phyloP scores from a whole-genome alignment of 1,140 invertebrate genomes.

The Polyergus mexicanus region DNA sequence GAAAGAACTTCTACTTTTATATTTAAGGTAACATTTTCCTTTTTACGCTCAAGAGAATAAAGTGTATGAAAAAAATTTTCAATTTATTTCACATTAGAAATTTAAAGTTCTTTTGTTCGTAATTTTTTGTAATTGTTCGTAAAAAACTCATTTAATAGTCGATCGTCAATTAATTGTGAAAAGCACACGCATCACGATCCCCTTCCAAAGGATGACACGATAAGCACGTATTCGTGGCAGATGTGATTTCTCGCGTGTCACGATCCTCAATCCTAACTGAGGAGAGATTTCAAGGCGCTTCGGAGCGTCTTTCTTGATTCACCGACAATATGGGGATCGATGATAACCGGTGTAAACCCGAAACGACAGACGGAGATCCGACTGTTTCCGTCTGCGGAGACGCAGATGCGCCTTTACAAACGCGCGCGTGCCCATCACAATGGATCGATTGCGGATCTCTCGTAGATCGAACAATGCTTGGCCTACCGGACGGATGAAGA shows the following conservation, averaged over 20 bases:
- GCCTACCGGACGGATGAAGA: slow-evolving; percentile 6
- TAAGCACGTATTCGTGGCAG: slow-evolving; percentile 52
- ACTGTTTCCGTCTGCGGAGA: slow-evolving; percentile 29
- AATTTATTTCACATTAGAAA: slow-evolving; percentile 9
- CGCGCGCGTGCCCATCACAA: slow-evolving; percentile 67
- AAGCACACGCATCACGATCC: not conserved
- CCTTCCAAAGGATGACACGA: not conserved
- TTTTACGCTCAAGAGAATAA: not conserved
- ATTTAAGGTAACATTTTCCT: not conserved
- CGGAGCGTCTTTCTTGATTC: slow-evolving; percentile 46
- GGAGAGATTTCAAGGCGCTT: slow-evolving; percentile 19
- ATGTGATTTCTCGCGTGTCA: slow-evolving; percentile 59
- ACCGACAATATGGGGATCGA: slow-evolving; percentile 59
- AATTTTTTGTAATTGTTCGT: not conserved
- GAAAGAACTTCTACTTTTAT: not conserved
- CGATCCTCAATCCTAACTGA: not conserved
- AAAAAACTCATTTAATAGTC: not conserved
- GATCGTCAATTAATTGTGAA: no score
- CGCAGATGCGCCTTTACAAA: slow-evolving; percentile 59
- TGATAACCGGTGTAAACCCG: slow-evolving; percentile 64
- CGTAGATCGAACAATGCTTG: slow-evolving; percentile 37
- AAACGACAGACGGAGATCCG: slow-evolving; percentile 42
- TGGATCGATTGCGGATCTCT: slow-evolving; percentile 54
- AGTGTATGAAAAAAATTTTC: not conserved
- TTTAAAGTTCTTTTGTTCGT: not conserved